Conservation (phyloP, 2,797 vertebrate species). For the Catostomus latipinnis region DNA sequence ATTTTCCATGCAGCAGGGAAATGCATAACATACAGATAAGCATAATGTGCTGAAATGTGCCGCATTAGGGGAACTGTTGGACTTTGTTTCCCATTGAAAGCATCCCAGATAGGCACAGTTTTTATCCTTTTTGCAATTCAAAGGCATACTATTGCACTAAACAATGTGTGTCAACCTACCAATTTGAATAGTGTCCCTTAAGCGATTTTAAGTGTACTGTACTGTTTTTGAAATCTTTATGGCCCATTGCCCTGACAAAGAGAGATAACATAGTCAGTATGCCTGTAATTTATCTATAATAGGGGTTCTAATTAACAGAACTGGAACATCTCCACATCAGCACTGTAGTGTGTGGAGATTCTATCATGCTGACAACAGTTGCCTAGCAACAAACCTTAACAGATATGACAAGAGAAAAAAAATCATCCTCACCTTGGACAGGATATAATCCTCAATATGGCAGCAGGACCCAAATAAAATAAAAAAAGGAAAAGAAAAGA, state of each 20-base stretch:
- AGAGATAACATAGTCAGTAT: slow-evolving; percentile 9
- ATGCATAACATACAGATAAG: slow-evolving; percentile 22
- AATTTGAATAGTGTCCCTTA: slow-evolving; percentile 19
- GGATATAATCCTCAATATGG: slow-evolving; percentile 66
- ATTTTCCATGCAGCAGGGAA: slow-evolving; percentile 33
- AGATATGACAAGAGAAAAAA: slow-evolving; percentile 27
- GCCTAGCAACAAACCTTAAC: slow-evolving; percentile 37
- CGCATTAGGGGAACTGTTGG: not conserved
- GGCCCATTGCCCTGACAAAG: slow-evolving; percentile 28
- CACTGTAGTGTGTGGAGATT: slow-evolving; percentile 9
- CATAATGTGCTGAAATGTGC: slow-evolving; percentile 1
- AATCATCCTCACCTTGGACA: slow-evolving; percentile 70
- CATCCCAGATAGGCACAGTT: not conserved
- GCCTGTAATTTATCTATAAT: slow-evolving; percentile 43
- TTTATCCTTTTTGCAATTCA: slow-evolving; percentile 21
- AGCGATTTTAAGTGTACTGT: not conserved
- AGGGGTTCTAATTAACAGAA: slow-evolving; percentile 32
- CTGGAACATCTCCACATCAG: slow-evolving; percentile 39
- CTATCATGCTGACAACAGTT: slow-evolving; percentile 7
- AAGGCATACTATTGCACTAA: slow-evolving; percentile 1
- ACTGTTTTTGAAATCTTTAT: slow-evolving; percentile 21
- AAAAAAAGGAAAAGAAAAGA: slow-evolving; percentile 33
- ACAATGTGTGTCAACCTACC: slow-evolving; percentile 11
- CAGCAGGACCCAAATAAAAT: slow-evolving; percentile 70
- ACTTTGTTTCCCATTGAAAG: not conserved